Base-by-base conservation (phyloP, 1,140 invertebrate species). In the Platyscapa corneri region DNA sequence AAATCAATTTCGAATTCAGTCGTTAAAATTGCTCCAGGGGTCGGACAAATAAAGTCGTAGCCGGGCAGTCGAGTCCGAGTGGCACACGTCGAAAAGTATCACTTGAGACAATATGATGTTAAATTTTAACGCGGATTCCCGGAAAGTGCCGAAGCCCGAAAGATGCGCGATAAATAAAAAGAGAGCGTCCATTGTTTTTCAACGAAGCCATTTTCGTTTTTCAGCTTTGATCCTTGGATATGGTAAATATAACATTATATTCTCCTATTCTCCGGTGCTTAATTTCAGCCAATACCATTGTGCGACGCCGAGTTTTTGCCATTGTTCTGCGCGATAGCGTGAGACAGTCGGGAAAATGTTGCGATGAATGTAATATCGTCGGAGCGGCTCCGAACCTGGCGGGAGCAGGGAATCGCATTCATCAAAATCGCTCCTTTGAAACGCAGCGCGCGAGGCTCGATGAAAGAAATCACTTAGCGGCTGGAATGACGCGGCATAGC, bases 401-500 rank as follows among this genome's bases (percentile, higher is more conserved):
- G 56, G 70, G 12, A 12, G 37, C 42, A 42, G 56, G 10, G 77
- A 64, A 16, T 84, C 53, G 67, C 76, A 78, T 77, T 86, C 77
- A 34, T 86, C 81, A 86, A 86, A 86, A 81, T 84, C 77, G 81
- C 82, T 81, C 82, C 39, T 83, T 79, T 65, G 32, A 67, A 34
- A n/a, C 46, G 32, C 18, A 53, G 56, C 56, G 56, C 20, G 20
- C 23, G 65, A 32, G 46, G 46, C 39, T 65, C 67, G 12, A 20
- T 53, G n/a, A 83, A 86, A 86, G 85, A 86, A 86, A 86, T 86
- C 39, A 86, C 76, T 86, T 83, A 72, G 80, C 39, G 34, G 32
- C 42, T 23, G 32, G 82, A 80, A 80, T 83, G 75, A 81, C 81
- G 27, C 20, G 75, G 76, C 81, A 86, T 86, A 72, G 76, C 81